Base-by-base conservation (phyloP, 1,140 invertebrate species). In the Camponotus pennsylvanicus region DNA sequence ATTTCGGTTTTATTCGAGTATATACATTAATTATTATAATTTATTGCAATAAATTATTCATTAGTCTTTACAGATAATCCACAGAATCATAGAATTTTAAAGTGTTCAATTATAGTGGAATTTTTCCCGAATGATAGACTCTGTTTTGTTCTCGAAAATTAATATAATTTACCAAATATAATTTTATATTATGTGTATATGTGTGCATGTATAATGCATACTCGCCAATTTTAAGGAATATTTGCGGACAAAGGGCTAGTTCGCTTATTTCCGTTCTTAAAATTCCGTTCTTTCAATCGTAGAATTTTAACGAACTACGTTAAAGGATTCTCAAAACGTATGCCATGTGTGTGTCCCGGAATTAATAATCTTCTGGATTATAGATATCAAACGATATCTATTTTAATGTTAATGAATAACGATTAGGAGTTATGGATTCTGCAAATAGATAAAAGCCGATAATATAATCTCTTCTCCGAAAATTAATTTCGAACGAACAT, bases 181-280 rank as follows among this genome's bases (percentile, higher is more conserved):
- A 52, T 78, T 66, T 18, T 67, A 49, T 3, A 49, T 15, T 49
- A 13, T 15, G 5, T 32, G n/a, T 78, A 34, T 57, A 27, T 42
- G 37, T 1, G 34, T 63, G 40, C 3, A 11, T 15, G 45, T 49
- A 4, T 52, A 18, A 18, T 52, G 0, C 32, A 21, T 34, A 52
- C 42, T 37, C 42, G 18, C 3, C 32, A 8, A 3, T 67, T 67
- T 79, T 18, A 52, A 34, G 11, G 59, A 61, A 52, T 67, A 79
- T 79, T 52, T 79, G 42, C 76, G 42, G 27, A 64, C 40, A 37
- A 40, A 52, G 40, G 42, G 32, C 15, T 69, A 9, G 45, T 66
- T 40, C 15, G 21, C 45, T 69, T 42, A 71, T 42, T 80, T 80
- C 21, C 34, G 45, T 80, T 80, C 52, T 80, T 80, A 37, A 70